Conservation (phyloP, 2,113 vertebrate species). For the Uria lomvia region DNA sequence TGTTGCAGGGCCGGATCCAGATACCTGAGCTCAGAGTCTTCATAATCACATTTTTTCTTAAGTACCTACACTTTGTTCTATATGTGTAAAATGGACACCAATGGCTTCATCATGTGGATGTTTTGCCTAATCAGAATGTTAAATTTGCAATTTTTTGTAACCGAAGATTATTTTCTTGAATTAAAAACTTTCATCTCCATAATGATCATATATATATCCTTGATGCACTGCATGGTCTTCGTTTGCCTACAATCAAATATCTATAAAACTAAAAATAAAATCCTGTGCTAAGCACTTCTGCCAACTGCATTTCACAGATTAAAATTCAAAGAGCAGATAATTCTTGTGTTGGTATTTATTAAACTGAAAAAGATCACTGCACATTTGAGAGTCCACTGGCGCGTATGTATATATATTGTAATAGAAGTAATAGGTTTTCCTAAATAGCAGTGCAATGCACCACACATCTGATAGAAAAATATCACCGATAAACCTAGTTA, state of each 20-base stretch:
- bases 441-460: neutral
- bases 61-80: neutral
- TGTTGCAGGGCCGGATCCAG: neutral
- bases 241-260: neutral
- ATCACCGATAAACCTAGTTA: neutral
- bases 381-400: neutral
- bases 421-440: neutral
- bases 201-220: neutral
- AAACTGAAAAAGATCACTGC: neutral
- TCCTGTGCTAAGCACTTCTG: neutral
- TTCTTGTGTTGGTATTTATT: neutral
- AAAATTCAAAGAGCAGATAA: neutral
- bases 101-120: neutral
- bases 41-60: neutral
- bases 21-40: neutral
- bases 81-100: neutral
- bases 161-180: neutral
- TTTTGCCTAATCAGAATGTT: neutral
- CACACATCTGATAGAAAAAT: neutral
- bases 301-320: slow-evolving; percentile 4
- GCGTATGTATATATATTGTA: neutral
- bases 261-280: slow-evolving; percentile 27
- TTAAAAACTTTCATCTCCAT: neutral
- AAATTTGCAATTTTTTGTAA: neutral
- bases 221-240: neutral